Evolutionary conservation across 2,888 invertebrate genomes (phyloP).

Genomic region (Reticulitermes lucifugus): DNA sequence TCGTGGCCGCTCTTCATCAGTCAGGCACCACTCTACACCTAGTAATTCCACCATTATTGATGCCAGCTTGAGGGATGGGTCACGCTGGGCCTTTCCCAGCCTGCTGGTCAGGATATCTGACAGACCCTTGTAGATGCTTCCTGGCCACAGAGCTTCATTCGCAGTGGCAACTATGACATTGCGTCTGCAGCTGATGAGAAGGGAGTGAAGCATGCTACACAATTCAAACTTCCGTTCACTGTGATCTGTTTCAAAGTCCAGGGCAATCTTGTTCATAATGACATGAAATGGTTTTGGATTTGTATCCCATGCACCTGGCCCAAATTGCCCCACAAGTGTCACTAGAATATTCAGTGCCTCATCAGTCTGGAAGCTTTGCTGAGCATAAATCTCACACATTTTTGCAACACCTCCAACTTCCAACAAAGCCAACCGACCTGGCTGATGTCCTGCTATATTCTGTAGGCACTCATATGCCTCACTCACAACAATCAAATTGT

Average conservation of each 20-base stretch:
- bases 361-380: conserved; percentile 90
- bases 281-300: conserved; percentile 85
- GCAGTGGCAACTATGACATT: conserved; percentile 73
- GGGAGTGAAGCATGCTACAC: conserved; percentile 80
- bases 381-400: conserved; percentile 88
- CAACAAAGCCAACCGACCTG: conserved; percentile 83
- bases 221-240: conserved; percentile 91
- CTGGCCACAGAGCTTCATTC: conserved; percentile 83
- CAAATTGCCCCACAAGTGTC: conserved; percentile 78
- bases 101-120: conserved; percentile 88
- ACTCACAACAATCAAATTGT: conserved; percentile 86
- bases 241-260: conserved; percentile 90
- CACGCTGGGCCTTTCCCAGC: conserved; percentile 88
- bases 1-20: conserved; percentile 80
- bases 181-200: conserved; percentile 79
- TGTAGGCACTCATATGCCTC: conserved; percentile 88
- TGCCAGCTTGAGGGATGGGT: conserved; percentile 87
- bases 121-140: conserved; percentile 83
- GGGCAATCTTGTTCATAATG: conserved; percentile 82
- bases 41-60: conserved; percentile 83
- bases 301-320: conserved; percentile 80
- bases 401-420: conserved; percentile 82
- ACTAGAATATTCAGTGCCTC: conserved; percentile 87
- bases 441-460: conserved; percentile 81
- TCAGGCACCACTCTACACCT: conserved; percentile 87